phyloP scores from a whole-genome alignment of 2,888 invertebrate genomes.

The Megastigmus dorsalis region DNA sequence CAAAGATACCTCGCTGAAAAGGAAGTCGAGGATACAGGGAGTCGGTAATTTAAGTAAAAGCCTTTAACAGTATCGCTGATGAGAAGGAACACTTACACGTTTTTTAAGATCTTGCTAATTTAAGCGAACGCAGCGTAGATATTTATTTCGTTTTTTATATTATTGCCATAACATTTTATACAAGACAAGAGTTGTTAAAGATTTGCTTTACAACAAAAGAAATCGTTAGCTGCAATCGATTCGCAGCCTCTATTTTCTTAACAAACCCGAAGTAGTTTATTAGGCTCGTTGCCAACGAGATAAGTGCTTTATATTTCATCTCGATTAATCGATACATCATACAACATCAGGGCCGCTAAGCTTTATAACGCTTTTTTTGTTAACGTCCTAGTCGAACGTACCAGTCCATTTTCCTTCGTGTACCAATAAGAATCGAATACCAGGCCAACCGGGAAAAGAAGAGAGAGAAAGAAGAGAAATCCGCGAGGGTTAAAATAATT shows the following conservation, averaged over 20 bases:
- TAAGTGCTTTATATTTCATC: conserved; percentile 32
- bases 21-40: neutral
- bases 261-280: neutral
- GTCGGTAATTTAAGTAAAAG: neutral
- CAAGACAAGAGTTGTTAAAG: too few species aligned
- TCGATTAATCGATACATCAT: conserved; percentile 17
- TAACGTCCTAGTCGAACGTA: neutral
- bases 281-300: conserved; percentile 8
- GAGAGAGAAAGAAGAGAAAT: neutral
- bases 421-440: conserved; percentile 58
- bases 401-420: conserved; percentile 40
- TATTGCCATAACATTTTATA: too few species aligned
- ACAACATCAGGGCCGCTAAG: neutral
- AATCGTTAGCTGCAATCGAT: neutral
- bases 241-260: neutral
- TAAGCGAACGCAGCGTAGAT: too few species aligned
- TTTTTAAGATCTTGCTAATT: neutral
- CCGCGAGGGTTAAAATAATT: conserved; percentile 69
- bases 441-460: neutral
- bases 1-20: neutral
- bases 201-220: too few species aligned
- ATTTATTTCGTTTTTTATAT: too few species aligned
- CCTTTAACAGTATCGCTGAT: neutral
- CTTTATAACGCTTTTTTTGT: too few species aligned
- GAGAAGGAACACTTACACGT: too few species aligned